phyloP scores from a whole-genome alignment of 2,797 vertebrate genomes.

The Epinephelus coioides region DNA sequence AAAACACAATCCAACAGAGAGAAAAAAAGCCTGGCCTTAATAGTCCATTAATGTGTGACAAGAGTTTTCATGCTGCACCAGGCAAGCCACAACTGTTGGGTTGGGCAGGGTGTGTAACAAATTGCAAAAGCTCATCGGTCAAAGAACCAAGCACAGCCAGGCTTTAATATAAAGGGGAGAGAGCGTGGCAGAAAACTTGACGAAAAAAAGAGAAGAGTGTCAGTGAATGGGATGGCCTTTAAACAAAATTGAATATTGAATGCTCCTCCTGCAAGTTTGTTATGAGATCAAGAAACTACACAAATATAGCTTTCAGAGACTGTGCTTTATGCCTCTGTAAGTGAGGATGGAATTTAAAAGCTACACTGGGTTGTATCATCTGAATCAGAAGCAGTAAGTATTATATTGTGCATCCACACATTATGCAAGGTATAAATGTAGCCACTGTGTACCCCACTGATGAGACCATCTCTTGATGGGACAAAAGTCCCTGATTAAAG shows the following conservation, averaged over 20 bases:
- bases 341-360: constrained; percentile 1
- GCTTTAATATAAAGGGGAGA: constrained; percentile 19
- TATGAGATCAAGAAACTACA: constrained; percentile 8
- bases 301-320: not conserved
- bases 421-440: constrained; percentile 12
- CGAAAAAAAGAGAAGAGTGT: constrained; percentile 13
- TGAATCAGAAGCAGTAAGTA: constrained; percentile 15
- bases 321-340: not conserved
- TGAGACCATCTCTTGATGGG: constrained; percentile 6
- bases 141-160: constrained; percentile 26
- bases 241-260: constrained; percentile 35
- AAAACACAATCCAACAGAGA: constrained; percentile 17
- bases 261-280: not conserved
- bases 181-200: constrained; percentile 7
- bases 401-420: constrained; percentile 8
- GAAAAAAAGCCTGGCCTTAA: constrained; percentile 12
- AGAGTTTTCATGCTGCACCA: constrained; percentile 35
- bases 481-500: constrained; percentile 40
- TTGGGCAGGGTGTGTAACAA: constrained; percentile 4
- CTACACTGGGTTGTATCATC: not conserved
- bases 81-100: not conserved
- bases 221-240: constrained; percentile 21
- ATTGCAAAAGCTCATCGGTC: constrained; percentile 43
- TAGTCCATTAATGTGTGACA: constrained; percentile 41
- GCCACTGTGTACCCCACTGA: constrained; percentile 17